Percentiles rank a stretch among this genome's conserved stretches.
Evolutionary conservation across 2,797 vertebrate species (phyloP).

Genomic region (Thaleichthys pacificus): DNA sequence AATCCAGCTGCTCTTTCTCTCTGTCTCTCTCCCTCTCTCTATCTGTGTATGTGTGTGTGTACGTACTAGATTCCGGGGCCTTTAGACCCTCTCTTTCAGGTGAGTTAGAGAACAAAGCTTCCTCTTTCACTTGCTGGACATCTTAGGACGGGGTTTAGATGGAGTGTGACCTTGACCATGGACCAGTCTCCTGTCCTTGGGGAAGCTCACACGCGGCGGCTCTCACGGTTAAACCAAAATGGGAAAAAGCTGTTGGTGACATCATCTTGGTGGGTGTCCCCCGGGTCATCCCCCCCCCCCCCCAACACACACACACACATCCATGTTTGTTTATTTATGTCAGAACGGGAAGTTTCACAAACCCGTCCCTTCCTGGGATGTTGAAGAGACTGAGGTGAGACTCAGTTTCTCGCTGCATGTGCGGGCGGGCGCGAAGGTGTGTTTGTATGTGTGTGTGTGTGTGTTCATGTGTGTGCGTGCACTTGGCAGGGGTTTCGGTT

Average conservation of each 20-base stretch:
- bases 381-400: too few species aligned
- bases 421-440: too few species aligned
- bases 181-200: not conserved
- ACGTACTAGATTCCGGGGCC: conserved; percentile 43
- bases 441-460: too few species aligned
- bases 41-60: conserved; percentile 13
- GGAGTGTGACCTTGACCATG: not conserved
- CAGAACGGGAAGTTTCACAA: conserved; percentile 22
- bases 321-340: conserved; percentile 81
- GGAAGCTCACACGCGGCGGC: not conserved
- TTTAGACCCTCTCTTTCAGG: conserved; percentile 52
- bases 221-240: conserved; percentile 49
- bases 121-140: conserved; percentile 34
- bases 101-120: conserved; percentile 44
- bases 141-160: conserved; percentile 11
- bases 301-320: conserved; percentile 19
- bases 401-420: not conserved
- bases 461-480: too few species aligned
- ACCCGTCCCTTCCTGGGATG: conserved; percentile 27
- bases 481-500: too few species aligned
- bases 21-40: conserved; percentile 16
- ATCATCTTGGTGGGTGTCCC: conserved; percentile 80
- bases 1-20: conserved; percentile 70
- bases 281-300: conserved; percentile 58
- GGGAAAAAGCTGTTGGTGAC: conserved; percentile 83